Evolutionary conservation across 2,888 invertebrate genomes (phyloP).

Genomic region (Tetragnatha montana): DNA sequence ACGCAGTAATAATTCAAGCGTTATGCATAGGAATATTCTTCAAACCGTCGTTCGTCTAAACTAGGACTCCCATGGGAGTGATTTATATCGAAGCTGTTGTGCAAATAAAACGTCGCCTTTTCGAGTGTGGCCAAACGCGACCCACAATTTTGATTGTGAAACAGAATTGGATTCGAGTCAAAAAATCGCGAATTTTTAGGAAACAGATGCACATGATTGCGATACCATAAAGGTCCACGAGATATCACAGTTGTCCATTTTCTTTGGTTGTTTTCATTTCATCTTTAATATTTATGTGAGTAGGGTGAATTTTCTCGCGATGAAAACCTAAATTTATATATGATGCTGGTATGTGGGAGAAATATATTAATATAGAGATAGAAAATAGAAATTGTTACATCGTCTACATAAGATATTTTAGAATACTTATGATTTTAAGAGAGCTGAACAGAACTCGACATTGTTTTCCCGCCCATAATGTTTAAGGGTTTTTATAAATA

Average conservation of each 20-base stretch:
- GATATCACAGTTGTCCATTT: neutral
- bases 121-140: neutral
- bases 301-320: no score
- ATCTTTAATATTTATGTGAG: no score
- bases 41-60: slow-evolving; percentile 10
- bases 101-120: slow-evolving; percentile 15
- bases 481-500: no score
- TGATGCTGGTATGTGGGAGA: no score
- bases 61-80: slow-evolving; percentile 12
- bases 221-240: neutral
- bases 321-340: no score
- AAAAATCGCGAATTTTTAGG: neutral
- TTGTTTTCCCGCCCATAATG: no score
- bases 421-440: no score
- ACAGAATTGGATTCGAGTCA: neutral
- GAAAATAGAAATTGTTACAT: no score
- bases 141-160: neutral
- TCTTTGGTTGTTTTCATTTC: neutral
- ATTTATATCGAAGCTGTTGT: slow-evolving; percentile 35
- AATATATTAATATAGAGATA: no score
- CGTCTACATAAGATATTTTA: no score
- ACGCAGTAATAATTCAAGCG: slow-evolving; percentile 23
- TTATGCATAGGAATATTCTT: slow-evolving; percentile 33
- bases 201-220: neutral
- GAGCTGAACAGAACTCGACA: no score